phyloP scores from a whole-genome alignment of 1,140 invertebrate genomes.

The Panonychus citri region DNA sequence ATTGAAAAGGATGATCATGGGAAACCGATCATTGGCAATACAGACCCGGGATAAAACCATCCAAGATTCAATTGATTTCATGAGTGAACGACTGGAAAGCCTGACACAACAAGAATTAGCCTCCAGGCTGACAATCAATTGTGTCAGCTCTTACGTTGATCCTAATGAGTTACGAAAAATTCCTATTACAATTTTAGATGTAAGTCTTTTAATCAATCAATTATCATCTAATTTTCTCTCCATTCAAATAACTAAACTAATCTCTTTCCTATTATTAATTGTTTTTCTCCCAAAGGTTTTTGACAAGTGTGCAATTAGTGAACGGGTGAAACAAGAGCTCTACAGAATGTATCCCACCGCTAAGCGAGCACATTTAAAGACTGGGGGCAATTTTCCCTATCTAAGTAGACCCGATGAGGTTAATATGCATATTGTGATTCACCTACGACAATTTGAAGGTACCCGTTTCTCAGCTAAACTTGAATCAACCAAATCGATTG shows the following conservation, averaged over 20 bases:
- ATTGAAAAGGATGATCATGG: constrained; percentile 71
- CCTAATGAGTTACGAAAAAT: constrained; percentile 42
- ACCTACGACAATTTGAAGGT: constrained; percentile 13
- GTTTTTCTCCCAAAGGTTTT: constrained; percentile 32
- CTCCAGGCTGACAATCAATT: constrained; percentile 64
- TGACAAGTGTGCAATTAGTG: constrained; percentile 60
- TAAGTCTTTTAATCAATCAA: constrained; percentile 17
- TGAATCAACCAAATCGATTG: constrained; percentile 63
- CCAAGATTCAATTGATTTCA: constrained; percentile 64
- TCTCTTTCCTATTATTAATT: not conserved
- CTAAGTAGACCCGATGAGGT: constrained; percentile 68
- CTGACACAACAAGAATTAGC: constrained; percentile 57
- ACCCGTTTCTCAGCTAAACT: not conserved
- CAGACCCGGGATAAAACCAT: constrained; percentile 38
- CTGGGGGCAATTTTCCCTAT: constrained; percentile 75
- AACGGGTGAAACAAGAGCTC: constrained; percentile 43
- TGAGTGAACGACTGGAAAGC: constrained; percentile 67
- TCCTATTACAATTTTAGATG: constrained; percentile 59
- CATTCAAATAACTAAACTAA: not conserved
- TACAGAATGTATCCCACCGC: constrained; percentile 70
- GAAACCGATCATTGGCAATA: constrained; percentile 40
- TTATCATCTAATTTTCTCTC: not conserved
- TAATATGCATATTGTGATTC: constrained; percentile 40
- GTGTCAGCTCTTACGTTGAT: constrained; percentile 51
- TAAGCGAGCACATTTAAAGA: constrained; percentile 63